Conservation (phyloP, 2,113 vertebrate species). For the Passer montanus region DNA sequence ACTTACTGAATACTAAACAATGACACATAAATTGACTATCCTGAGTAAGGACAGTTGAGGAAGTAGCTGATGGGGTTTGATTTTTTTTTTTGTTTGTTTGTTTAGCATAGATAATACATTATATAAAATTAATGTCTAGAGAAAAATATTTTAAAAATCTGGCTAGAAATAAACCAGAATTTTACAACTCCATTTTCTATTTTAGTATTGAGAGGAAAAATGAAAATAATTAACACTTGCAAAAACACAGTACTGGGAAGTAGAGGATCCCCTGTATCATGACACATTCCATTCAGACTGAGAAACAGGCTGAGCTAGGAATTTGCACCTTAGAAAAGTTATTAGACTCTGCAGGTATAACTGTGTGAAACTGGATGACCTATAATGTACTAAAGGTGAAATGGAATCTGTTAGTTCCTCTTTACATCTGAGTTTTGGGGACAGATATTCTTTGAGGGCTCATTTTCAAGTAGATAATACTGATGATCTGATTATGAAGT, state of each 20-base stretch:
- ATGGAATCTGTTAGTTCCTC: not conserved
- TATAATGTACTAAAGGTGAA: not conserved
- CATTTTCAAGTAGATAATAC: not conserved
- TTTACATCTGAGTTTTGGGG: not conserved
- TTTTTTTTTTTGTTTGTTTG: not conserved
- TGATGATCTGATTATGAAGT: not conserved
- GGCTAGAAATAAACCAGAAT: not conserved
- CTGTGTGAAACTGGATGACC: not conserved
- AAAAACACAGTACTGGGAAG: not conserved
- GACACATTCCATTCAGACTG: fast-evolving
- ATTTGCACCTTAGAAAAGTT: not conserved
- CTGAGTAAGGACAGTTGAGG: not conserved
- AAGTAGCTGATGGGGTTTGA: not conserved
- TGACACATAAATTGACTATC: not conserved
- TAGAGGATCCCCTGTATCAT: not conserved
- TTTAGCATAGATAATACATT: not conserved
- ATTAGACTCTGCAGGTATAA: not conserved
- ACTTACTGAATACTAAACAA: not conserved
- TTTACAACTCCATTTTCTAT: not conserved
- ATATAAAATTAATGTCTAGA: not conserved
- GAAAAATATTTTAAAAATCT: not conserved
- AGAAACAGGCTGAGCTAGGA: not conserved
- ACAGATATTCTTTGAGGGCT: not conserved
- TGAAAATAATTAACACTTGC: not conserved
- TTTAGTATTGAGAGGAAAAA: not conserved